Evolutionary conservation across 1,140 invertebrate species (phyloP).

Genomic region (Pygmarrhopalites habei): DNA sequence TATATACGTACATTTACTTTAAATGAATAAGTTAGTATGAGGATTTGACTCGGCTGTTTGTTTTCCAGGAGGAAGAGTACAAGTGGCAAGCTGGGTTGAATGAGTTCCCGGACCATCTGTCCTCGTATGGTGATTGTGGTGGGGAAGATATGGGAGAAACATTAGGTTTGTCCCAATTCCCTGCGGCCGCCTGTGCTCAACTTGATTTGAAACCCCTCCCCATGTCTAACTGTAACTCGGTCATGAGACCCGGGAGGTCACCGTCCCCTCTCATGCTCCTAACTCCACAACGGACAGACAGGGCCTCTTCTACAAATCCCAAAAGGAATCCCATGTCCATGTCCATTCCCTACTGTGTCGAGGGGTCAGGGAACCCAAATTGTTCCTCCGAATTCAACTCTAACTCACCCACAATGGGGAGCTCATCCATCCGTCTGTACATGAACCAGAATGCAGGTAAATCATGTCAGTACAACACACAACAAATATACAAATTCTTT

Average conservation of each 20-base stretch:
- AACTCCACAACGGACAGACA: not conserved
- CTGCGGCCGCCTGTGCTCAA: constrained; percentile 27
- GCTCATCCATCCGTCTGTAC: constrained; percentile 33
- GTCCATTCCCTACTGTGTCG: constrained; percentile 24
- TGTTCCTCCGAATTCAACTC: not conserved
- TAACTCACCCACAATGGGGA: not conserved
- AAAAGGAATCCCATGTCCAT: constrained; percentile 13
- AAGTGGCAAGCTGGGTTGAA: constrained; percentile 29
- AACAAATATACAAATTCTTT: too few species aligned
- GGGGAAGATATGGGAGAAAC: constrained; percentile 10
- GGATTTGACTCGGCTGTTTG: too few species aligned
- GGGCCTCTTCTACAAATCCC: too few species aligned
- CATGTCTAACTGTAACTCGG: constrained; percentile 17
- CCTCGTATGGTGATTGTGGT: constrained; percentile 10
- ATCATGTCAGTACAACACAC: too few species aligned
- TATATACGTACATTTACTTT: too few species aligned
- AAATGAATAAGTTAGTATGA: too few species aligned
- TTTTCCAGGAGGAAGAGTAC: constrained; percentile 35
- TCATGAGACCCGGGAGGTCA: constrained; percentile 18
- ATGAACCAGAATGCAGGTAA: constrained; percentile 35
- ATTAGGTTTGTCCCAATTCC: constrained; percentile 36
- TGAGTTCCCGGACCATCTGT: constrained; percentile 24
- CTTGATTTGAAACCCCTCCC: constrained; percentile 19
- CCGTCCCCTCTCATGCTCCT: constrained; percentile 27
- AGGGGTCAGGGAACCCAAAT: constrained; percentile 2